These are phyloP conservation scores for Micropoecilia bifurca DNA, from an alignment of 2,797 vertebrate genomes.

Conservation along the genomic window DNA sequence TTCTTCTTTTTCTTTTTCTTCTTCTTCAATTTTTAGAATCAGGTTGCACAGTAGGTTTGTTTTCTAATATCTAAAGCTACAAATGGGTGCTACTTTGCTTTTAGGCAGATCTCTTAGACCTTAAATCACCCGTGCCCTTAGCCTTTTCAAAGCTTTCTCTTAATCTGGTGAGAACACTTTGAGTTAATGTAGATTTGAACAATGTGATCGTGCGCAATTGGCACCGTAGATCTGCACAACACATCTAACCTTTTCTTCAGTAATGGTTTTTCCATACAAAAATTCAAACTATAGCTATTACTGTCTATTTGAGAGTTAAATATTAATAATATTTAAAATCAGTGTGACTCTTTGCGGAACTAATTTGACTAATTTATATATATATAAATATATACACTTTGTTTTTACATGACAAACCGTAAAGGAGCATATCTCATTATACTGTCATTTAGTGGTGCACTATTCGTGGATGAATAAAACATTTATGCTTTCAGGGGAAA, in stretches of 20 bases:
- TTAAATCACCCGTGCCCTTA: neutral
- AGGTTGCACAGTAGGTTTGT: neutral
- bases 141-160: neutral
- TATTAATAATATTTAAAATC: neutral
- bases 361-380: neutral
- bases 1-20: no score
- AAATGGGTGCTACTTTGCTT: slow-evolving; percentile 3
- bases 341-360: neutral
- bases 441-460: neutral
- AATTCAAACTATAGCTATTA: neutral
- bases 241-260: neutral
- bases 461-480: neutral
- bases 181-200: neutral
- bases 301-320: neutral
- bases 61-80: neutral
- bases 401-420: neutral
- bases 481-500: neutral
- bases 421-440: neutral
- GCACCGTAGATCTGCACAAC: neutral
- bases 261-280: neutral
- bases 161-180: neutral
- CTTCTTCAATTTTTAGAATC: slow-evolving; percentile 6
- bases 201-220: neutral
- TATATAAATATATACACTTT: no score
- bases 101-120: neutral